Base-by-base conservation (phyloP, 2,888 invertebrate genomes). In the Dione vanillae region DNA sequence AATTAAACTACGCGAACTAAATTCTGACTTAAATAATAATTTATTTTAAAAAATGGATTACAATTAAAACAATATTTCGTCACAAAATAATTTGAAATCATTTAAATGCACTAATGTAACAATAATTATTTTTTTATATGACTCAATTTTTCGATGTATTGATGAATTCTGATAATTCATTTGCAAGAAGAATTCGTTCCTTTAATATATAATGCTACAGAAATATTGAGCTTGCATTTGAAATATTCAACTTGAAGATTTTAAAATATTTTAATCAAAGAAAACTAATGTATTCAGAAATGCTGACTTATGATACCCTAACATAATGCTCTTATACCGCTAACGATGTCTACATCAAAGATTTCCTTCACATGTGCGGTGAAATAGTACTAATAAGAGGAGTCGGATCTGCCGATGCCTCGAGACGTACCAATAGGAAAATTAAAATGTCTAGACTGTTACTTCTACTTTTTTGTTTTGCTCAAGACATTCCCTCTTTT, bases 361-460 rank as follows among this genome's bases (percentile, higher is more conserved):
- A 85, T 83, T 85, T 86, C 83, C 86, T 81, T 78, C 83, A 82
- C 88, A 92, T 87, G 90, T 90, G 87, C 82, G 76, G 73, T 74
- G 78, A 62, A 49, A 61, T 61, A 43, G 62, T 62, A 81, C 85
- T 91, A 89, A 90, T 91, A 90, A 92, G 91, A 88, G 88, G 89
- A 85, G 80, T 83, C 85, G 81, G 87, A 90, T 89, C 87, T 81
- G 85, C 82, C 86, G 87, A 89, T 85, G 83, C 80, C 84, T 80
- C 80, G 80, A 84, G 85, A 85, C 84, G 83, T 81, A 83, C 82
- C 85, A 90, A 91, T 91, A 91, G 90, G 91, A 92, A 92, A 92
- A 92, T 92, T 91, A 92, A 92, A 92, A 92, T 85, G 92, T 93
- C 92, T 93, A 92, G 92, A 92, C 92, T 82, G 80, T 71, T 71